A percentile compares a stretch with the other conserved stretches of the same genome.
Conservation (phyloP, 2,113 vertebrate species). For the Colinus virginianus region DNA sequence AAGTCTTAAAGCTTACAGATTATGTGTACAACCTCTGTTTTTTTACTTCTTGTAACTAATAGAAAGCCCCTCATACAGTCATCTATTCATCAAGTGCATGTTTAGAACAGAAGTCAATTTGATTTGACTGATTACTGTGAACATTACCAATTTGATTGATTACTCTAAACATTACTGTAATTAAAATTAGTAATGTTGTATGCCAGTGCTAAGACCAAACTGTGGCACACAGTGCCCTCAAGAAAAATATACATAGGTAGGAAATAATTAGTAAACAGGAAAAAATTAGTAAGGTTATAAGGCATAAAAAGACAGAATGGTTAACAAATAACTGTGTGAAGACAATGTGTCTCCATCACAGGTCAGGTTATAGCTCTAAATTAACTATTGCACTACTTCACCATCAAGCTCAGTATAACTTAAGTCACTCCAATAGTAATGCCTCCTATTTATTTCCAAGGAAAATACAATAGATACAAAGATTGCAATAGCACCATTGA, state of each 20-base stretch:
- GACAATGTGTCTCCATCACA: not conserved
- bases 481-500: too few species aligned
- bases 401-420: not conserved
- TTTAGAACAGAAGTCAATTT: not conserved
- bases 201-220: not conserved
- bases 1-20: not conserved
- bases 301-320: not conserved
- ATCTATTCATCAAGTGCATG: not conserved
- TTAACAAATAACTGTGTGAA: not conserved
- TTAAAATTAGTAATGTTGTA: not conserved
- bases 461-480: too few species aligned
- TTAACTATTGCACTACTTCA: not conserved
- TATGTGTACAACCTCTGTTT: not conserved
- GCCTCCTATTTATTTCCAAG: too few species aligned
- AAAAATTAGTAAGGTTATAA: not conserved
- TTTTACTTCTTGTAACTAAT: not conserved
- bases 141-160: not conserved
- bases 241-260: not conserved
- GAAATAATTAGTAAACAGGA: not conserved
- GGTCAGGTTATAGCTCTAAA: not conserved
- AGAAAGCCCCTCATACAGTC: not conserved
- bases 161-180: not conserved
- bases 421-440: not conserved
- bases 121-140: not conserved
- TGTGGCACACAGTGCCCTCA: not conserved